A percentile compares a stretch with the other conserved stretches of the same genome.
Conservation (phyloP, 2,113 vertebrate species). For the Oxyura jamaicensis region DNA sequence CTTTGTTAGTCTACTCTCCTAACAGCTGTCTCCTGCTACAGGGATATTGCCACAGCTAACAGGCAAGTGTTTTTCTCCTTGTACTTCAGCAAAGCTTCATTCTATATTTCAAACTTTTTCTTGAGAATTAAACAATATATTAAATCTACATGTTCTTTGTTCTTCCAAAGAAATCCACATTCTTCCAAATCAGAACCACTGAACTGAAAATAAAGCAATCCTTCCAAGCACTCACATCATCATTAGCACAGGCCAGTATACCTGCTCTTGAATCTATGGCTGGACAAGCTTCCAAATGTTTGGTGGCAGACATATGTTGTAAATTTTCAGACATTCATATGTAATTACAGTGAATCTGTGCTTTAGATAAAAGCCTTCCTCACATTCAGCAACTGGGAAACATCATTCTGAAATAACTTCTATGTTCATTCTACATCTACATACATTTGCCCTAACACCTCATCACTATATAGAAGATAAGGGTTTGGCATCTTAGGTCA, state of each 20-base stretch:
- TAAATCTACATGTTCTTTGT: background rate
- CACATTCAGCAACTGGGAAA: background rate
- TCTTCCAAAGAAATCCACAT: background rate
- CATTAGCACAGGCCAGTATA: background rate
- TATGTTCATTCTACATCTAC: background rate
- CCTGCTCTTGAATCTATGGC: background rate
- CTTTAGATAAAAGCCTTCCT: background rate
- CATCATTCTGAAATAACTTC: background rate
- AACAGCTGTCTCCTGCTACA: slow-evolving; percentile 34
- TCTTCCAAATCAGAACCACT: background rate
- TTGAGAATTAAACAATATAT: background rate
- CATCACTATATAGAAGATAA: background rate
- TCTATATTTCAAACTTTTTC: slow-evolving; percentile 4
- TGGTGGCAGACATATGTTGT: background rate
- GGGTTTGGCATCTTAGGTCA: background rate
- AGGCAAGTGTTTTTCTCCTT: slow-evolving; percentile 30
- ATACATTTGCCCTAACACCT: background rate
- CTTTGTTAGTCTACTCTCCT: slow-evolving; percentile 31
- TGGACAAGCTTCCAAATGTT: background rate
- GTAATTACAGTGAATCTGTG: background rate
- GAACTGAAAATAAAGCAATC: background rate
- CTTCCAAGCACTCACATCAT: background rate
- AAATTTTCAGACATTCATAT: background rate
- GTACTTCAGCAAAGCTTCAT: background rate
- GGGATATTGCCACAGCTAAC: slow-evolving; percentile 45